Evolutionary conservation across 2,888 invertebrate genomes (phyloP), one percentile per base, ranked within the genome.

Genomic region (Eulithis testata): DNA sequence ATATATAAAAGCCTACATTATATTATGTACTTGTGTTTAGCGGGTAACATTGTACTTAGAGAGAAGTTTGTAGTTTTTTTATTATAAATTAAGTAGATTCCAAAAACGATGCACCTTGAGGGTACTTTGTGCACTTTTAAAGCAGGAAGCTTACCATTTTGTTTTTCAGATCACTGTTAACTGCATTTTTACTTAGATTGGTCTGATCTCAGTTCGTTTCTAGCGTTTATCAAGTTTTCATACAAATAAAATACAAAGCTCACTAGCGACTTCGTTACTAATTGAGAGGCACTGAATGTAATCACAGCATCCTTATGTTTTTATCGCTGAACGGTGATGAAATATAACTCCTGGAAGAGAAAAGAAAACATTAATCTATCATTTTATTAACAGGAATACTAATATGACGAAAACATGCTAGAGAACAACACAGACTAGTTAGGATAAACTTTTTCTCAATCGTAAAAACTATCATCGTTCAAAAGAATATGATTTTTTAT

Each of bases 251-350:
- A 63, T 56, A 63, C 56, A 60, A 60, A 65, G 52, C 60, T 52
- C 40, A 14, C 8, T 36, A 57, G 57, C 57, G 60, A 60, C 56
- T 47, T 53, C 43, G 12, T 58, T 31, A 31, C 31, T 31, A 31
- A 31, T 31, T 31, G 31, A 57, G 21, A 60, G 60, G 63, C 67
- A 67, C 67, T 63, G 65, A 50, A 49, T 59, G 54, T 43, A 73
- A 85, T 94, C 90, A 94, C 89, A 95, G 88, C 94, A 95, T 94
- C 85, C 94, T 91, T 87, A 95, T 91, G 82, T 95, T 95, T 85
- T 94, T 95, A 88, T 95, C 95, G 69, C 94, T 94, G 86, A 93
- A 94, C 67, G 95, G 95, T 78, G 95, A 95, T 80, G 94, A 93
- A 86, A 95, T 95, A 93, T 95, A 95, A 75, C 94, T 93, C 86